Evolutionary conservation across 1,140 invertebrate species (phyloP), one percentile per base, ranked within the genome.

Genomic region (Olivierus martensii): DNA sequence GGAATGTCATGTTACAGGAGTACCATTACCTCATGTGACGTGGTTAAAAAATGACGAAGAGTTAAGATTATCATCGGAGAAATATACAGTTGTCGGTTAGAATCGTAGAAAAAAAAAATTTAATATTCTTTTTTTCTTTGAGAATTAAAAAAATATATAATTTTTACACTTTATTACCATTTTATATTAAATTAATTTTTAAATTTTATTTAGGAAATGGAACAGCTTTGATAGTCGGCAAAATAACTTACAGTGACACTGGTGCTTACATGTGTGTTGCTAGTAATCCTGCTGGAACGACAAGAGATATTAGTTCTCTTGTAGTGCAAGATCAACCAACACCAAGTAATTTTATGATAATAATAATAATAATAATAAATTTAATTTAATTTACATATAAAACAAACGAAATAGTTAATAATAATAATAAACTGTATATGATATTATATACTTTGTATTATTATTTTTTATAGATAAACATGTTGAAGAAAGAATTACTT

Each of bases 241-340:
- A 78, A 46, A 80, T 83, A 45, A 75, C 74, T 46, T 84, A 81
- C 62, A 76, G 79, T 2, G 81, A 83, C 65, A 83, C 81, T 0
- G 83, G 82, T 5, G 79, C 81, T 2, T 86, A 84, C 66, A 84
- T 83, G 78, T 86, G 83, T 63, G 76, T 79, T 62, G 83, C 79
- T 0, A 77, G 73, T 12, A 84, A 80, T 64, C 71, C 77, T 39
- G 83, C 80, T 1, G 82, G 82, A 5, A 69, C 77, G 46, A 78
- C 79, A 35, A 69, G 81, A 45, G 81, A 83, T 61, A 81, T 83
- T 42, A 80, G 79, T 48, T 80, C 80, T 9, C 67, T 82, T 10
- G 77, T 82, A 21, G 79, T 83, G 11, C 79, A 82, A 62, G 79
- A 81, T 54, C 77, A 81, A 56, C 75, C 78, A 6, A 77, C 77